phyloP scores from a whole-genome alignment of 2,888 invertebrate species.

The Nebria salina region DNA sequence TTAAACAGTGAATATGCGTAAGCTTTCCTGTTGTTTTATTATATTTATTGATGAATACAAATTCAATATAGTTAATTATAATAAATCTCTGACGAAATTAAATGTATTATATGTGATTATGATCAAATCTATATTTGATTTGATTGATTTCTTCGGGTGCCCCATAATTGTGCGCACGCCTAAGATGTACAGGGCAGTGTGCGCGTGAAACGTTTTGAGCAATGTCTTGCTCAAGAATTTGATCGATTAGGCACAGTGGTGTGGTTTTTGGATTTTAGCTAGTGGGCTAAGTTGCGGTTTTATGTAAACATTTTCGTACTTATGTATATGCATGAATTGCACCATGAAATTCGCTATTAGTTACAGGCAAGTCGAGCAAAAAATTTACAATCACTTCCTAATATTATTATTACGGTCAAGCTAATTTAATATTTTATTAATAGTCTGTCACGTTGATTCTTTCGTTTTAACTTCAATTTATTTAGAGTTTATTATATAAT shows the following conservation, averaged over 20 bases:
- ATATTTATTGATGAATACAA: no score
- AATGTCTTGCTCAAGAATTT: neutral
- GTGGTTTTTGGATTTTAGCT: neutral
- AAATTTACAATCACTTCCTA: neutral
- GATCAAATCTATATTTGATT: no score
- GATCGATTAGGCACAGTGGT: neutral
- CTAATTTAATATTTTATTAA: neutral
- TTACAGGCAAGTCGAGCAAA: neutral
- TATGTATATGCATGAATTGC: neutral
- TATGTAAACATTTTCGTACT: neutral
- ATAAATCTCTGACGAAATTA: no score
- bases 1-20: neutral
- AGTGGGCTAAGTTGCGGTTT: no score
- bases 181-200: neutral
- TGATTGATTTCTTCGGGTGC: neutral
- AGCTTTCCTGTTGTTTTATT: no score
- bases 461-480: neutral
- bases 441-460: neutral
- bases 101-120: no score
- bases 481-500: neutral
- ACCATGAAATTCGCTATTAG: conserved; percentile 1
- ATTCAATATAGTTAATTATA: no score
- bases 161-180: neutral
- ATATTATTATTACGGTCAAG: neutral
- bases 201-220: neutral